These are phyloP conservation scores for Drosophila greeni DNA, from an alignment of 2,888 invertebrate species.

Conservation along the genomic window DNA sequence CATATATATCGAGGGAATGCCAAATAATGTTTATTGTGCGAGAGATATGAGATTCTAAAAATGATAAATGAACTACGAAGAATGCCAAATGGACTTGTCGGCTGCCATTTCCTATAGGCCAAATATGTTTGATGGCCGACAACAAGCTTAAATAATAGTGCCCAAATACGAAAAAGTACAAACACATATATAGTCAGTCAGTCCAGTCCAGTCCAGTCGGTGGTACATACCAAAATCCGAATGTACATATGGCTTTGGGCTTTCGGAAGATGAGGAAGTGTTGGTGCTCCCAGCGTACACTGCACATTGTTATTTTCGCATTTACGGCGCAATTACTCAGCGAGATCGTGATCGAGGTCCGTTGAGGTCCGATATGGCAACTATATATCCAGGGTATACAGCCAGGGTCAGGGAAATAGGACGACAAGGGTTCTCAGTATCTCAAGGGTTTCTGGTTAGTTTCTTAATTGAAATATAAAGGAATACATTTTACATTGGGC, in stretches of 20 bases:
- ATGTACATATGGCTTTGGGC: constrained; percentile 5
- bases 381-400: constrained; percentile 3
- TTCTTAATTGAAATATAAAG: not conserved
- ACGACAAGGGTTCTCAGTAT: not conserved
- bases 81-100: constrained; percentile 5
- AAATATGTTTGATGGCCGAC: constrained; percentile 5
- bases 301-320: constrained; percentile 31
- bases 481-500: not conserved
- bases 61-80: constrained; percentile 1
- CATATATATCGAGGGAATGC: not conserved
- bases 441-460: not conserved
- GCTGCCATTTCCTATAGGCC: constrained; percentile 1
- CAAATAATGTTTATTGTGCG: constrained; percentile 5
- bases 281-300: constrained; percentile 11
- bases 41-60: constrained; percentile 10
- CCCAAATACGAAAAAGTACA: too few relatives aligned
- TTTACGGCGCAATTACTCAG: constrained; percentile 41
- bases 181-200: too few relatives aligned
- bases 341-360: constrained; percentile 14
- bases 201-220: not conserved
- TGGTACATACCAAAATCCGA: constrained; percentile 5
- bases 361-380: not conserved
- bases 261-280: constrained; percentile 4
- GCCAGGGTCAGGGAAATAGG: not conserved
- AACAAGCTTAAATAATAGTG: not conserved